Evolutionary conservation across 2,888 invertebrate species (phyloP).

Genomic region (Ichneumoninae sp.): DNA sequence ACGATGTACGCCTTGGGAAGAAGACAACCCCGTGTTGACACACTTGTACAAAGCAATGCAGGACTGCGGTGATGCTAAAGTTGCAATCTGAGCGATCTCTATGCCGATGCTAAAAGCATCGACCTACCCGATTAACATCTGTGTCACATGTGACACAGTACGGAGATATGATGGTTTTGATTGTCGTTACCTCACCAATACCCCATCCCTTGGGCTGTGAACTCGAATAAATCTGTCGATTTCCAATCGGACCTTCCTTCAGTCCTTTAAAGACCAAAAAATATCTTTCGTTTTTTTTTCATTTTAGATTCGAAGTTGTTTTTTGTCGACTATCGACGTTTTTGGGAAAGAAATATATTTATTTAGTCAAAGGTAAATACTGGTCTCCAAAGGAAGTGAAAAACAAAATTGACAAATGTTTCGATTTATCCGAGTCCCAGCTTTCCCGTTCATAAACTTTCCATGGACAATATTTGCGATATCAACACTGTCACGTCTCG

Average conservation of each 20-base stretch:
- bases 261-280: not conserved
- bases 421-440: constrained; percentile 74
- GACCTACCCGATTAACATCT: constrained; percentile 80
- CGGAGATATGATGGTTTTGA: constrained; percentile 83
- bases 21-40: constrained; percentile 74
- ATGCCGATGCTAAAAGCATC: constrained; percentile 78
- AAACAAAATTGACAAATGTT: not conserved
- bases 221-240: constrained; percentile 74
- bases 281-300: not conserved
- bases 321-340: not conserved
- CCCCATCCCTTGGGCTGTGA: constrained; percentile 73
- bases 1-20: constrained; percentile 59
- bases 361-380: not conserved
- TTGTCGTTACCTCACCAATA: constrained; percentile 78
- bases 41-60: constrained; percentile 78
- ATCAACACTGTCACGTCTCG: constrained; percentile 84
- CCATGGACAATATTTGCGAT: constrained; percentile 75
- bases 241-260: not conserved
- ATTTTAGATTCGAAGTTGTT: not conserved
- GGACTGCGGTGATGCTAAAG: constrained; percentile 74
- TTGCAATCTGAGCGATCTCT: constrained; percentile 76
- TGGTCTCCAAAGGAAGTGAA: not conserved
- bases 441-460: constrained; percentile 59
- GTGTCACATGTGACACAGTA: constrained; percentile 81
- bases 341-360: not conserved